Evolutionary conservation across 2,888 invertebrate genomes (phyloP).

Genomic region (Hirudinaria manillensis): DNA sequence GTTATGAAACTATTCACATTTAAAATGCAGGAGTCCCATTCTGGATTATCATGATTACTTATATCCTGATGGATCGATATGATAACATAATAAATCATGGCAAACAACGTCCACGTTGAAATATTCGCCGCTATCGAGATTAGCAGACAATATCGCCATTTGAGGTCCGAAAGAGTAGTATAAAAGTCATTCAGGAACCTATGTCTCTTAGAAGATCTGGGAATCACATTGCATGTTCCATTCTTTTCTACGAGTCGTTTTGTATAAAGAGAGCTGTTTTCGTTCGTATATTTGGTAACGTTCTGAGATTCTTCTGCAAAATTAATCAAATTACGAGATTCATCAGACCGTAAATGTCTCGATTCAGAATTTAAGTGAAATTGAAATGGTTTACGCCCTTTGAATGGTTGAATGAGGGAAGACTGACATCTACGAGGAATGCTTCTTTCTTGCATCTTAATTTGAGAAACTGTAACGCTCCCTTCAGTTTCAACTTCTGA

Average conservation of each 20-base stretch:
- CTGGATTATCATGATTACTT: not conserved
- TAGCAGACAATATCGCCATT: slow-evolving; percentile 4
- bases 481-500: too few species aligned
- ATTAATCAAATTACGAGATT: too few species aligned
- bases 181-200: slow-evolving; percentile 12
- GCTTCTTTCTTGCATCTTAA: not conserved
- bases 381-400: not conserved
- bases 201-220: slow-evolving; percentile 9
- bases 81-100: not conserved
- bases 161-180: slow-evolving; percentile 10
- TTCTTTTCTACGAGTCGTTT: slow-evolving; percentile 19
- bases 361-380: not conserved
- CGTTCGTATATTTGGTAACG: not conserved
- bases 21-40: slow-evolving; percentile 4
- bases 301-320: not conserved
- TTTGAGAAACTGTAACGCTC: too few species aligned
- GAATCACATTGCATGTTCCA: slow-evolving; percentile 5
- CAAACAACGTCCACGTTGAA: not conserved
- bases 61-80: not conserved
- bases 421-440: not conserved
- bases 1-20: not conserved
- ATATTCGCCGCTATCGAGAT: not conserved
- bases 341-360: not conserved
- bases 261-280: not conserved
- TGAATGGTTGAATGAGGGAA: not conserved